These are phyloP conservation scores for Passer montanus DNA, from an alignment of 2,113 vertebrate species.

Conservation along the genomic window DNA sequence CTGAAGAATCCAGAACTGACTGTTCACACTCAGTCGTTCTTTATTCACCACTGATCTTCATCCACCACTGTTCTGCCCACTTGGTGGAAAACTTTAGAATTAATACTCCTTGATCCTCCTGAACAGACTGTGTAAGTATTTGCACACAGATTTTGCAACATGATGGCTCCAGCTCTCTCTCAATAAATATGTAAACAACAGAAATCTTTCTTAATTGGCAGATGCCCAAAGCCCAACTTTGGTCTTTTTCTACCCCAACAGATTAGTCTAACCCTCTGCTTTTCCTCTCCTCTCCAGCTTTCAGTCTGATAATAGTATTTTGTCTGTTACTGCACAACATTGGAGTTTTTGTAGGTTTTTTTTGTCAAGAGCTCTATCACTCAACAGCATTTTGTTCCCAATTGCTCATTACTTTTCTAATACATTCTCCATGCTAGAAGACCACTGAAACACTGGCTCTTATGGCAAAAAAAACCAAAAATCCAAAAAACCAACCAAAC, in stretches of 20 bases:
- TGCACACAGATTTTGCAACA: background rate
- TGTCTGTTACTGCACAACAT: background rate
- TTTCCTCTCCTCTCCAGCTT: background rate
- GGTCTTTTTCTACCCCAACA: background rate
- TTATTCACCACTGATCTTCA: background rate
- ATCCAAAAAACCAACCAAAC: background rate
- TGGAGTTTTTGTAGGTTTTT: background rate
- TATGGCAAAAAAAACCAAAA: background rate
- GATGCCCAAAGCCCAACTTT: background rate
- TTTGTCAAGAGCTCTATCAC: background rate
- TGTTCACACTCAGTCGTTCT: background rate
- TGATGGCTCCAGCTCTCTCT: background rate
- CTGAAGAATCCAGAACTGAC: background rate
- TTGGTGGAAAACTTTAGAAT: background rate
- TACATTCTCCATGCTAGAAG: background rate
- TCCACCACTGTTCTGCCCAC: background rate
- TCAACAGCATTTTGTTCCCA: background rate
- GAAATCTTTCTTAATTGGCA: background rate
- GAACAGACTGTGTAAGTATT: background rate
- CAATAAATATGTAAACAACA: background rate
- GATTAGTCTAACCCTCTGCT: background rate
- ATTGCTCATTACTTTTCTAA: background rate
- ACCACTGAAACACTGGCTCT: background rate
- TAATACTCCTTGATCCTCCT: background rate
- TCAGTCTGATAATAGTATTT: background rate